phyloP scores from a whole-genome alignment of 1,140 invertebrate genomes.

The Platorchestia sp. region DNA sequence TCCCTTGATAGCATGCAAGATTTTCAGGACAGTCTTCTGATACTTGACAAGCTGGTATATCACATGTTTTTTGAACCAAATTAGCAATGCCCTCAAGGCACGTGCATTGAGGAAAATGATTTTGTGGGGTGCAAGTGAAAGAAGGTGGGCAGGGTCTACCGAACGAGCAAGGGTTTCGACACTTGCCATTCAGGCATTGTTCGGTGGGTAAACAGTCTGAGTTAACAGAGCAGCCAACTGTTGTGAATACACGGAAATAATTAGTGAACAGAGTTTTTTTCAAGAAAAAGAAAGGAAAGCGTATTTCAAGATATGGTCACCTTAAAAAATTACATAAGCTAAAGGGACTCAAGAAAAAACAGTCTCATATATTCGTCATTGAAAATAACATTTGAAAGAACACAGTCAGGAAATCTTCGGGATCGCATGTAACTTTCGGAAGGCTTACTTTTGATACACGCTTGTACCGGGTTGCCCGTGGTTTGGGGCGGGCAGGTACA shows the following conservation, averaged over 20 bases:
- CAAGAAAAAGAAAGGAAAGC: constrained; percentile 67
- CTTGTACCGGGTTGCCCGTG: constrained; percentile 75
- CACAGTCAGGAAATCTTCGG: not conserved
- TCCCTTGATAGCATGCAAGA: constrained; percentile 85
- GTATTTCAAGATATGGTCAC: not conserved
- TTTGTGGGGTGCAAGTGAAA: constrained; percentile 55
- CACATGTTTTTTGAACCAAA: constrained; percentile 67
- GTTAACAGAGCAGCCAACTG: constrained; percentile 68
- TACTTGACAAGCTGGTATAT: constrained; percentile 68
- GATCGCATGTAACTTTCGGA: constrained; percentile 68
- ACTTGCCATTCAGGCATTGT: constrained; percentile 69
- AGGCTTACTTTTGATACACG: constrained; percentile 73
- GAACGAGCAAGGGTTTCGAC: constrained; percentile 68
- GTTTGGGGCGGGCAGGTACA: constrained; percentile 69
- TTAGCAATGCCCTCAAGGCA: constrained; percentile 60
- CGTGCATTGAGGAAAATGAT: constrained; percentile 62
- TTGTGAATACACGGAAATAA: constrained; percentile 67
- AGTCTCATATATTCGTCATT: constrained; percentile 87
- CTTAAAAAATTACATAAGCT: constrained; percentile 70
- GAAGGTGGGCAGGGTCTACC: constrained; percentile 69
- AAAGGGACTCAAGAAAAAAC: constrained; percentile 82
- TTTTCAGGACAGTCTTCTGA: constrained; percentile 83
- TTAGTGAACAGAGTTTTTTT: constrained; percentile 68
- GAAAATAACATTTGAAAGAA: constrained; percentile 66
- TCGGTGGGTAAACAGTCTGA: constrained; percentile 69